Evolutionary conservation across 2,888 invertebrate species (phyloP).

Genomic region (Philopedon plagiatum): DNA sequence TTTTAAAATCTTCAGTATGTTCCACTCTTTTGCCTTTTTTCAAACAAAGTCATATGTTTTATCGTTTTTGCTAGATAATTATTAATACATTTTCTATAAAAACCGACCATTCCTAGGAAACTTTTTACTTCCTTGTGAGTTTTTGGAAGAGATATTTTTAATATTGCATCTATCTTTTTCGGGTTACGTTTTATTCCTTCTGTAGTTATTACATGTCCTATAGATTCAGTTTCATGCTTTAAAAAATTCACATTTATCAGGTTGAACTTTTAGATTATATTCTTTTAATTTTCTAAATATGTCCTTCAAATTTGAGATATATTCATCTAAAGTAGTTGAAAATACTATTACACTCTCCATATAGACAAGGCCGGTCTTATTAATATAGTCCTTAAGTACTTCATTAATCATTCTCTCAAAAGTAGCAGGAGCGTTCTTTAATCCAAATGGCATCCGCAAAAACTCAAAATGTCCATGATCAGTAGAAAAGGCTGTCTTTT

Average conservation of each 20-base stretch:
- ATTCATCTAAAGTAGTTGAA: too few relatives aligned
- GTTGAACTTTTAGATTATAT: too few relatives aligned
- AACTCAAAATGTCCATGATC: constrained; percentile 49
- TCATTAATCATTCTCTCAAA: constrained; percentile 37
- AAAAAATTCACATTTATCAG: too few relatives aligned
- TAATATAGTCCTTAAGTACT: constrained; percentile 18
- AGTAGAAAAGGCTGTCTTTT: too few relatives aligned
- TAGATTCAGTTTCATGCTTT: constrained; percentile 14
- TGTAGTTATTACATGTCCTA: constrained; percentile 21
- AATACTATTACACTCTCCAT: background rate
- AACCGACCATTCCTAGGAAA: background rate
- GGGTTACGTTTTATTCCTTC: too few relatives aligned
- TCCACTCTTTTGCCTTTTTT: too few relatives aligned
- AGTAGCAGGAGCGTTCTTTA: constrained; percentile 52
- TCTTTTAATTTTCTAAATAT: too few relatives aligned
- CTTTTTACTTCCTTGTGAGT: background rate
- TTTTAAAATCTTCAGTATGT: background rate
- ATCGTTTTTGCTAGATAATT: too few relatives aligned
- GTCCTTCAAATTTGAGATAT: too few relatives aligned
- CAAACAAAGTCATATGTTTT: too few relatives aligned
- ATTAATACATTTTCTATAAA: too few relatives aligned
- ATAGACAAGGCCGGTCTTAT: constrained; percentile 20
- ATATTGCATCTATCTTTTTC: background rate
- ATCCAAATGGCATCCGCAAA: constrained; percentile 52
- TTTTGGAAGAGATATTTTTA: constrained; percentile 17